A percentile compares a stretch with the other conserved stretches of the same genome.
Evolutionary conservation across 2,888 invertebrate species (phyloP).

Genomic region (Podabrus alpinus): DNA sequence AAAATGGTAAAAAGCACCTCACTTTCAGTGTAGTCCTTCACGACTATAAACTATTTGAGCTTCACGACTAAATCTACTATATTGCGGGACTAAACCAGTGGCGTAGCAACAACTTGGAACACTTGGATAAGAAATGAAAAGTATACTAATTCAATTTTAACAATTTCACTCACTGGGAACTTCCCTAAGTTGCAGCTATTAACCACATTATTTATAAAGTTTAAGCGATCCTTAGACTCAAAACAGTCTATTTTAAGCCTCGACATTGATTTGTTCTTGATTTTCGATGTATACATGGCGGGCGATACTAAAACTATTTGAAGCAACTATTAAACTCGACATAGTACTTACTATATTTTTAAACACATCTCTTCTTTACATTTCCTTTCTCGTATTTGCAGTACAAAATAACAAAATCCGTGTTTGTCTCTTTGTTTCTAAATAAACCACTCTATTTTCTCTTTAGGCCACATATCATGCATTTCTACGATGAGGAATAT

Average conservation of each 20-base stretch:
- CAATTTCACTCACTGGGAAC: neutral
- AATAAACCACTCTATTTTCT: neutral
- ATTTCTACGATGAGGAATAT: conserved; percentile 11
- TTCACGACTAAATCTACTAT: neutral
- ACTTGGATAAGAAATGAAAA: neutral
- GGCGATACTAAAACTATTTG: conserved; percentile 49
- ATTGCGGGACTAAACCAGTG: neutral
- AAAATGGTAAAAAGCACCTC: no score
- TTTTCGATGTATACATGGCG: conserved; percentile 53
- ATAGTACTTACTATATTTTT: conserved; percentile 18
- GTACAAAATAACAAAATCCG: conserved; percentile 23
- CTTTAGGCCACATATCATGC: conserved; percentile 28
- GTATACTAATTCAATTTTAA: neutral
- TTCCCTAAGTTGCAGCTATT: neutral
- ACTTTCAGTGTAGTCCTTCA: neutral
- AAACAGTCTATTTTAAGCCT: neutral
- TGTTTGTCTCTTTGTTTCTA: neutral
- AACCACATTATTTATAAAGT: neutral
- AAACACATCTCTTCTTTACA: conserved; percentile 36
- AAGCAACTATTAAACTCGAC: conserved; percentile 30
- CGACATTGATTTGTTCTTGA: neutral
- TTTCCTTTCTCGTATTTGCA: conserved; percentile 26
- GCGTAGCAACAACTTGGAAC: neutral
- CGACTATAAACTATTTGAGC: neutral
- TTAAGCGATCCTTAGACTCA: neutral